Evolutionary conservation across 2,113 vertebrate species (phyloP).

Genomic region (Hydrolagus affinis): DNA sequence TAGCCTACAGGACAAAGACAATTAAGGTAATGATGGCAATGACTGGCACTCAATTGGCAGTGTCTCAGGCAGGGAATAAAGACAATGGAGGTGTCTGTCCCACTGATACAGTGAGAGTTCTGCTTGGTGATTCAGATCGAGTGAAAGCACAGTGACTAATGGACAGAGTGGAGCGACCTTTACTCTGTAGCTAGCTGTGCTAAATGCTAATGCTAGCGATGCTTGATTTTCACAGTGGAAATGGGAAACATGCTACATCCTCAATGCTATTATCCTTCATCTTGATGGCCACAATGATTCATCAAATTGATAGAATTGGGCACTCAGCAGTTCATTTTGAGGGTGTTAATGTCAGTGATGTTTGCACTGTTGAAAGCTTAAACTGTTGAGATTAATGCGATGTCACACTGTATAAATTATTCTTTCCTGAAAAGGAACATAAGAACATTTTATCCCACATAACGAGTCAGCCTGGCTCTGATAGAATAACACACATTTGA

Average conservation of each 20-base stretch:
- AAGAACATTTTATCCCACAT: no score
- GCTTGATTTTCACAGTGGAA: not conserved
- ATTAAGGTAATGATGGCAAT: no score
- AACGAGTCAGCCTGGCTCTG: no score
- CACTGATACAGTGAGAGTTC: not conserved
- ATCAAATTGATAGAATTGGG: not conserved
- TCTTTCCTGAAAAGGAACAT: not conserved
- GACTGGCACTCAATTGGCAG: not conserved
- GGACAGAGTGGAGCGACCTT: not conserved
- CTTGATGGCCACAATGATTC: not conserved
- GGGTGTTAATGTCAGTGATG: not conserved
- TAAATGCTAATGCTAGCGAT: not conserved
- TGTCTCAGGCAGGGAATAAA: not conserved
- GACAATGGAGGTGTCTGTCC: not conserved
- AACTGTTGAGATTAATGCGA: not conserved
- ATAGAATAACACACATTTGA: no score
- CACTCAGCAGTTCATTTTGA: not conserved
- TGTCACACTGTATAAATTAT: not conserved
- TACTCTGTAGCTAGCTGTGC: not conserved
- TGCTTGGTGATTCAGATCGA: not conserved
- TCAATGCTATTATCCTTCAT: not conserved
- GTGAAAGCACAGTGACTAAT: not conserved
- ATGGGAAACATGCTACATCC: not conserved
- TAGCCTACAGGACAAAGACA: no score
- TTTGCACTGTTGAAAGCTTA: not conserved